Conservation (phyloP, 2,888 invertebrate species). For the Parasteatoda lunata region DNA sequence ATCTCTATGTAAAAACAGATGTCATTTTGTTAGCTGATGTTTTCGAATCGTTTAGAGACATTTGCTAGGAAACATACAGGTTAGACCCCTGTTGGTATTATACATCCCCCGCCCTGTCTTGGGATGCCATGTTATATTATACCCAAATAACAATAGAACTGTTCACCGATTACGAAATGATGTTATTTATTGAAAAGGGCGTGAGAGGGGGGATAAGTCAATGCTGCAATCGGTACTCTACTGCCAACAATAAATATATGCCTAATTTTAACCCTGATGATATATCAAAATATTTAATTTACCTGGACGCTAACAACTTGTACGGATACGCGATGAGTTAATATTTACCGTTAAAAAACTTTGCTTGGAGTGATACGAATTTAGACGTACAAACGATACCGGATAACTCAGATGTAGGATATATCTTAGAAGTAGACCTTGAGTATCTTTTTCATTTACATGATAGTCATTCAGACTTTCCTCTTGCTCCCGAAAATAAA, state of each 20-base stretch:
- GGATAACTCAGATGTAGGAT: not conserved
- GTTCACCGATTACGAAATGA: conserved; percentile 71
- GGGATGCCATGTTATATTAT: conserved; percentile 72
- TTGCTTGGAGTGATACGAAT: not conserved
- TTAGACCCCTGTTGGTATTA: conserved; percentile 71
- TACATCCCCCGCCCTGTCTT: conserved; percentile 71
- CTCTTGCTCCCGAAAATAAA: not conserved
- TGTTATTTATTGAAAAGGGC: conserved; percentile 70
- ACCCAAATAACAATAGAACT: conserved; percentile 71
- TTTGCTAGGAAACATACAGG: conserved; percentile 70
- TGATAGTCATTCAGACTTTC: not conserved
- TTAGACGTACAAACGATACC: not conserved
- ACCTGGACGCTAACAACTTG: not conserved
- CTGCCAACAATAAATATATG: conserved; percentile 22
- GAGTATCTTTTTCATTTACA: not conserved
- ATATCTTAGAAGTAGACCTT: not conserved
- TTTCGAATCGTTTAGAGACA: conserved; percentile 72
- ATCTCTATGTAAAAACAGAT: conserved; percentile 68
- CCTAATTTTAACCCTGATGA: conserved; percentile 6
- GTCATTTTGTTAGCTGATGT: conserved; percentile 72
- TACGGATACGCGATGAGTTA: not conserved
- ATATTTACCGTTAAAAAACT: not conserved
- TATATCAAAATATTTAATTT: not conserved
- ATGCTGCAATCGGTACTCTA: conserved; percentile 1
- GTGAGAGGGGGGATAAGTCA: conserved; percentile 66